Evolutionary conservation across 2,797 vertebrate genomes (phyloP).

Genomic region (Megaceryle alcyon): DNA sequence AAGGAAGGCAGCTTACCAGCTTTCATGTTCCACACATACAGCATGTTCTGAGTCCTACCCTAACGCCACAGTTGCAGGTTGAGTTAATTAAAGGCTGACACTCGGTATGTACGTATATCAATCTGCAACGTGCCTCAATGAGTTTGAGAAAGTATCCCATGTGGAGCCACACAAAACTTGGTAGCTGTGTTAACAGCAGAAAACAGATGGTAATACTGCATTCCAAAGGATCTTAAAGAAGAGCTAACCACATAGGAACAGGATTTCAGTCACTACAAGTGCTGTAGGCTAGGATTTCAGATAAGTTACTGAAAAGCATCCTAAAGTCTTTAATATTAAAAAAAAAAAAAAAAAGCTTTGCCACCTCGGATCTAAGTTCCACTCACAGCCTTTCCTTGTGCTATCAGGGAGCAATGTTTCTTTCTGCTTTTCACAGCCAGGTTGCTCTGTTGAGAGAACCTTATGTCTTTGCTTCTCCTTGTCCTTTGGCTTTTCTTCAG

Average conservation of each 20-base stretch:
- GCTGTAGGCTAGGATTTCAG: neutral
- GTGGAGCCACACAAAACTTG: neutral
- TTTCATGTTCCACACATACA: neutral
- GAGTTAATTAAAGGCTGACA: conserved; percentile 18
- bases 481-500: neutral
- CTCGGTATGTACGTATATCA: neutral
- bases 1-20: neutral
- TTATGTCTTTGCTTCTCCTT: neutral
- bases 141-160: neutral
- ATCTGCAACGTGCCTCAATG: neutral
- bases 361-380: neutral
- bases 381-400: neutral
- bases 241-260: neutral
- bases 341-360: neutral
- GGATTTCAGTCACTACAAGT: neutral
- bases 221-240: conserved; percentile 28
- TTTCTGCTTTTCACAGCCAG: neutral
- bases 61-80: neutral
- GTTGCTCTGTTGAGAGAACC: neutral
- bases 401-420: neutral
- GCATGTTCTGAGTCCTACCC: neutral
- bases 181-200: neutral
- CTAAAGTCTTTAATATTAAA: neutral
- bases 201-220: conserved; percentile 17
- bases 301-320: conserved; percentile 2